A percentile compares a stretch with the other conserved stretches of the same genome.
phyloP scores from a whole-genome alignment of 2,888 invertebrate genomes.

The Eledona agricola region DNA sequence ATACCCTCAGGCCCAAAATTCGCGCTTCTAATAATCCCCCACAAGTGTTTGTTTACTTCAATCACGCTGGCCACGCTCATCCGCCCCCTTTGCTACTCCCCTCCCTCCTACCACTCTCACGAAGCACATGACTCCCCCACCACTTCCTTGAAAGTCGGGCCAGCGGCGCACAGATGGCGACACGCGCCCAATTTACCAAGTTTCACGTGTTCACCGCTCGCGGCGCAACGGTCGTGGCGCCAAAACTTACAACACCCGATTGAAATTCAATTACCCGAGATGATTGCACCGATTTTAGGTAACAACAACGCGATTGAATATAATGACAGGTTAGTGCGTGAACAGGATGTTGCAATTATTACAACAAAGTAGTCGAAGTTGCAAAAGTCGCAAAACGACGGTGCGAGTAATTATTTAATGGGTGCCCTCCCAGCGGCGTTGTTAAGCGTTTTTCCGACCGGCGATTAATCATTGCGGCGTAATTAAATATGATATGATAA shows the following conservation, averaged over 20 bases:
- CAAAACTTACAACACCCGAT: no score
- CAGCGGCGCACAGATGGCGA: conserved; percentile 14
- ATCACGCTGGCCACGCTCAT: conserved; percentile 14
- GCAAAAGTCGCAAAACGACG: no score
- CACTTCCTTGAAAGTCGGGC: neutral
- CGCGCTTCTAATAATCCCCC: conserved; percentile 12
- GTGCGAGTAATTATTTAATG: no score
- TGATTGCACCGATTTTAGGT: no score
- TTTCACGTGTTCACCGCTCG: conserved; percentile 1
- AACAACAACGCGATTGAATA: neutral
- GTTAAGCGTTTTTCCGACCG: no score
- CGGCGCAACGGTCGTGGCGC: conserved; percentile 16
- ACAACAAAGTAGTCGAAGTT: no score
- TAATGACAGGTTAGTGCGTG: neutral
- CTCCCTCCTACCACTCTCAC: conserved; percentile 42
- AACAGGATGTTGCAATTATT: no score
- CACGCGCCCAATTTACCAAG: conserved; percentile 1
- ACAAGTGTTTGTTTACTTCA: conserved; percentile 28
- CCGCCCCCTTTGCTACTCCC: conserved; percentile 41
- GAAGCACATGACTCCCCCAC: conserved; percentile 47
- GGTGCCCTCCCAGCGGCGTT: no score
- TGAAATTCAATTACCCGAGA: no score
- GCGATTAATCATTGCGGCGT: neutral
- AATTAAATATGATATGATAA: neutral
- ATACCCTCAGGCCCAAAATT: conserved; percentile 14